Base-by-base conservation (phyloP, 2,888 invertebrate species). In the Chrysopilus asiliformis region DNA sequence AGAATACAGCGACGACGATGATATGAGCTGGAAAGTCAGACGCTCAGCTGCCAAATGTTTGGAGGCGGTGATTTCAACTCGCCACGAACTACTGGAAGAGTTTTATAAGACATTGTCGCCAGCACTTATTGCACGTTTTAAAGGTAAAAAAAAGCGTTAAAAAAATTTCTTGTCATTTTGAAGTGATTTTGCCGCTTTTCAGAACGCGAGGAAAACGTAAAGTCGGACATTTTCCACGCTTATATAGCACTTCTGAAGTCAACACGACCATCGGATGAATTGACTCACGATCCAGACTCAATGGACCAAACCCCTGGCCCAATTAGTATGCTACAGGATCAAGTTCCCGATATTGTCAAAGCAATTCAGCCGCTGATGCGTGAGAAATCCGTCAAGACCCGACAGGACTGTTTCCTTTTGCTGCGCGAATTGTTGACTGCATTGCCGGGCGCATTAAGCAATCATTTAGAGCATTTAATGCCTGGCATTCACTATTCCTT, bases 191-290 rank as follows among this genome's bases (percentile, higher is more conserved):
- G 18, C 16, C 36, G 28, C 31, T 13, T 34, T 45, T 5, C 57
- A 82, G 95, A 97, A 62, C 76, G 97, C 22, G 98, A 99, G 64
- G 98, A 99, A 65, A 98, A 95, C 60, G 98, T 99, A 1, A 95
- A 97, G 56, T 90, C 91, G 17, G 97, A 98, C 57, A 91, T 99
- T 44, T 85, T 98, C 57, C 87, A 91, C 54, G 94, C 95, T 0
- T 97, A 94, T 58, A 84, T 94, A 38, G 87, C 95, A 1, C 65
- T 99, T 25, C 60, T 98, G 45, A 74, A 84, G 43, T 94, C 94
- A 56, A 95, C 97, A 0, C 74, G 81, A 36, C 79, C 89, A 1
- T 69, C 76, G 2, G 67, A 70, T 19, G 67, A 71, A 12, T 67
- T 69, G 12, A 63, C 77, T 1, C 69, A 74, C 39, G 74, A 80